Percentiles rank a stretch among this genome's conserved stretches.
Evolutionary conservation across 2,797 vertebrate genomes (phyloP).

Genomic region (Graptemys geographica): DNA sequence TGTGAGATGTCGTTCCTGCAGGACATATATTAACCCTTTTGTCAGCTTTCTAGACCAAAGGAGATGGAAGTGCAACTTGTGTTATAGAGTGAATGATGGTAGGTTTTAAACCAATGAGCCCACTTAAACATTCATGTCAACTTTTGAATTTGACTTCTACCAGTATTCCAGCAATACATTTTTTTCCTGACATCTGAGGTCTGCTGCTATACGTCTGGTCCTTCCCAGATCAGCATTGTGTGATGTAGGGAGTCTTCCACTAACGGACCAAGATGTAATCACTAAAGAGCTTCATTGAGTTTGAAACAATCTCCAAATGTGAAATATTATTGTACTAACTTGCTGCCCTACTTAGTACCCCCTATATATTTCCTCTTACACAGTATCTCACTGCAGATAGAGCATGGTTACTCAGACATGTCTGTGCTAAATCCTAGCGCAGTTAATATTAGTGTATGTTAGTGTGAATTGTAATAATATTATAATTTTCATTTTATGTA

Average conservation of each 20-base stretch:
- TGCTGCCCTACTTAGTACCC: not conserved
- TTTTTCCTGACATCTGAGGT: not conserved
- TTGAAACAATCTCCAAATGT: rapidly evolving
- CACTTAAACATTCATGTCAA: not conserved
- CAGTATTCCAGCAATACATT: not conserved
- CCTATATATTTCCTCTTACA: not conserved
- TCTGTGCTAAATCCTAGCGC: not conserved
- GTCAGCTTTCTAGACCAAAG: conserved; percentile 96
- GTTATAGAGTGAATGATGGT: conserved; percentile 97
- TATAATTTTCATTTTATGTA: conserved; percentile 56
- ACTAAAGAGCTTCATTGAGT: rapidly evolving
- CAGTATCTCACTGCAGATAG: not conserved
- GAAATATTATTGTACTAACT: not conserved
- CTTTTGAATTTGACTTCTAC: not conserved
- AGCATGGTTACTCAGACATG: not conserved
- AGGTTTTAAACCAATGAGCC: conserved; percentile 46
- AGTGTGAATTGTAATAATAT: not conserved
- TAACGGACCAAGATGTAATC: not conserved
- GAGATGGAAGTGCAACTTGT: conserved; percentile 97
- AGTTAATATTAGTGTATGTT: not conserved
- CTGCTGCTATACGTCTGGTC: rapidly evolving
- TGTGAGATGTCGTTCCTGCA: conserved; percentile 95
- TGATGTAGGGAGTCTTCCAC: rapidly evolving
- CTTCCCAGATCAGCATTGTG: not conserved
- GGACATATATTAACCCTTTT: conserved; percentile 97